Evolutionary conservation across 2,888 invertebrate species (phyloP), one percentile per base, ranked within the genome.

Genomic region (Rhabditoides inermis): DNA sequence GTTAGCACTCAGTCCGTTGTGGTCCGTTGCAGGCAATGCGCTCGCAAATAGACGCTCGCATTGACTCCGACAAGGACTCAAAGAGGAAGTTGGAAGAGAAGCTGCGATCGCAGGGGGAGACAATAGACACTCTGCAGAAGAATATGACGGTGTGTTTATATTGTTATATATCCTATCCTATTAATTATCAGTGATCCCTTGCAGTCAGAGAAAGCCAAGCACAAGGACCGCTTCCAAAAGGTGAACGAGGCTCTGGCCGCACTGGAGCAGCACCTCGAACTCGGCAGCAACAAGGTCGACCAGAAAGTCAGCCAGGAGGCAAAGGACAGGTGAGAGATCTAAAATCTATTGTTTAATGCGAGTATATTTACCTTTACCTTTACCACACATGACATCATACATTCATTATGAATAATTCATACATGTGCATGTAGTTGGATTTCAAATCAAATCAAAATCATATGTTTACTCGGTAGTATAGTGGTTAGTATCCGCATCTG

Each of bases 211-310:
- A 60, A 62, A 30, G 56, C 56, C n/a, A 74, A 74, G 44, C 58
- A 70, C 52, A 72, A 71, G 45, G 73, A 74, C 7, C 55, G 68
- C 2, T 73, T 74, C 45, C 62, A 60, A 52, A 71, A 73, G 53
- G 66, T 74, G 5, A 73, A 72, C 47, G 72, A 73, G 45, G 72
- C 74, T 0, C 50, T 74, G 49, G 70, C 71, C 0, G 65, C 72
- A 3, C 54, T 74, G 20, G 73, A 74, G 48, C 65, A 68, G 26
- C 72, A 73, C 51, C 45, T 74, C 45, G 72, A 74, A 40, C 39
- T 65, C 12, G 73, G 74, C 22, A 72, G 70, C 40, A 70, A 65
- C 37, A 74, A 74, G 52, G 66, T 74, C 25, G 74, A 74, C 56
- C 66, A 71, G 35, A 58, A 66, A 7, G 51, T 68, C n/a, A 60